phyloP scores from a whole-genome alignment of 2,888 invertebrate species.

The Theodoxus fluviatilis region DNA sequence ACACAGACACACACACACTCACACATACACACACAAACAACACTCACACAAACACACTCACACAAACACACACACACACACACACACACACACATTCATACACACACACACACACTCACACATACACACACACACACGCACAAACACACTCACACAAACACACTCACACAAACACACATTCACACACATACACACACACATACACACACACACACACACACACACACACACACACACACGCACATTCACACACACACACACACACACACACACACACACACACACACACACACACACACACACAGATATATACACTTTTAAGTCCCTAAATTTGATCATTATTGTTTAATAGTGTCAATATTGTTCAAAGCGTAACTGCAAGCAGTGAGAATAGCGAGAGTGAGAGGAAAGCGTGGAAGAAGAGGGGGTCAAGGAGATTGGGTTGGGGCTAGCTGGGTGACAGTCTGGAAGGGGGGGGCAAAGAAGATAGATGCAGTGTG shows the following conservation, averaged over 20 bases:
- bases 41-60: background rate
- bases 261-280: background rate
- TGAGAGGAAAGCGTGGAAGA: slow-evolving; percentile 22
- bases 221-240: background rate
- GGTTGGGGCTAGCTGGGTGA: too few relatives aligned
- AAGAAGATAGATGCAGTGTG: too few relatives aligned
- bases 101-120: slow-evolving; percentile 15
- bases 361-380: too few relatives aligned
- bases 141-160: slow-evolving; percentile 5
- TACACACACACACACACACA: background rate
- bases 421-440: too few relatives aligned
- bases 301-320: background rate
- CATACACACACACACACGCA: background rate
- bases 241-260: background rate
- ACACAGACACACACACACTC: too few relatives aligned
- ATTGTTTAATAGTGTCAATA: background rate
- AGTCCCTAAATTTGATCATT: background rate
- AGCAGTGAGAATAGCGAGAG: too few relatives aligned
- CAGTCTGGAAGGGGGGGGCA: too few relatives aligned
- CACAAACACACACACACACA: background rate
- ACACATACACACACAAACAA: background rate
- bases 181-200: background rate
- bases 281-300: background rate
- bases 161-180: background rate
- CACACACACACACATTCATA: background rate